Evolutionary conservation across 2,797 vertebrate species (phyloP).

Genomic region (Gorsachius magnificus): DNA sequence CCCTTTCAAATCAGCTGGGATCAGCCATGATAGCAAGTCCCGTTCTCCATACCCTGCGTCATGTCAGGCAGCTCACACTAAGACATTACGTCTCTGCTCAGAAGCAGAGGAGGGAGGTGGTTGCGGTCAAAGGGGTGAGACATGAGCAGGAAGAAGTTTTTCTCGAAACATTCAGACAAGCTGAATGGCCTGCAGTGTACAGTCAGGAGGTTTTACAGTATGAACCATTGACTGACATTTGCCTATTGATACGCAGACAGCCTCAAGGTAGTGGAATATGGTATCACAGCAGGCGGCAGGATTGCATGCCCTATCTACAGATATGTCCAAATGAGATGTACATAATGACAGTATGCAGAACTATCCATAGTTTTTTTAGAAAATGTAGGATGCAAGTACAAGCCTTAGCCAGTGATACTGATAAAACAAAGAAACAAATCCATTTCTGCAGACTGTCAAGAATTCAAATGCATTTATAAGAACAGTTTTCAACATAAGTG

Average conservation of each 20-base stretch:
- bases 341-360: neutral
- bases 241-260: neutral
- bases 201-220: neutral
- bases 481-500: neutral
- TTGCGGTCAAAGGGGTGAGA: neutral
- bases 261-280: accelerated
- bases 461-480: neutral
- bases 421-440: neutral
- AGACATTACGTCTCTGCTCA: neutral
- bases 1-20: neutral
- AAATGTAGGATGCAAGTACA: neutral
- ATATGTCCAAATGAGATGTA: neutral
- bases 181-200: neutral
- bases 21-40: accelerated
- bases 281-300: neutral
- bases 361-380: accelerated
- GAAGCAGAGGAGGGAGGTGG: neutral
- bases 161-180: neutral
- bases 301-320: neutral
- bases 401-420: neutral
- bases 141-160: neutral
- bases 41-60: neutral
- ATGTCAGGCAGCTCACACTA: neutral
- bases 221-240: neutral
- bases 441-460: neutral